Conservation (phyloP, 2,888 invertebrate genomes). For the Perithous albicinctus region DNA sequence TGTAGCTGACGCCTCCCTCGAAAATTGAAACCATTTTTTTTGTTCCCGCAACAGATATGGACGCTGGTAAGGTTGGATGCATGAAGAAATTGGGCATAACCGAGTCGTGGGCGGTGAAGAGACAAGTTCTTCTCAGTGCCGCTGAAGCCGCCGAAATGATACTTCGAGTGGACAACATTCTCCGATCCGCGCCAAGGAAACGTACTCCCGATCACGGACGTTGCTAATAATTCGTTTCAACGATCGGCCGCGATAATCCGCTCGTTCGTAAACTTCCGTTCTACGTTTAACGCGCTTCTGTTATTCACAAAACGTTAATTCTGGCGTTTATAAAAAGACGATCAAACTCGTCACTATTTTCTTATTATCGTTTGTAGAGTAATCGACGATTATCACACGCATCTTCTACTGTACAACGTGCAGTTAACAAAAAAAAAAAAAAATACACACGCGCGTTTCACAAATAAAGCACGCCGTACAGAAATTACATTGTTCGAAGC, state of each 20-base stretch:
- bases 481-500: background rate
- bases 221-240: conserved; percentile 86
- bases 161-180: conserved; percentile 98
- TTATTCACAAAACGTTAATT: conserved; percentile 26
- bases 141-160: conserved; percentile 99
- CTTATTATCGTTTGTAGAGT: conserved; percentile 23
- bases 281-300: conserved; percentile 43
- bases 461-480: conserved; percentile 10
- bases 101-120: conserved; percentile 98
- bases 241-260: background rate
- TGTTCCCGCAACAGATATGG: conserved; percentile 93
- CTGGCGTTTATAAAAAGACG: conserved; percentile 29
- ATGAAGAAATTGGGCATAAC: conserved; percentile 97
- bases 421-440: background rate
- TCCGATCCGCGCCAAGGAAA: conserved; percentile 95
- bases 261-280: conserved; percentile 29
- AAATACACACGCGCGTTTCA: conserved; percentile 11
- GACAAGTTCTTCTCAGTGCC: conserved; percentile 97
- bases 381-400: conserved; percentile 21
- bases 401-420: background rate
- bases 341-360: conserved; percentile 27
- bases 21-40: too few species aligned
- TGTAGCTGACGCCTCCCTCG: too few species aligned
- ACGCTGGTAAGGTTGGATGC: conserved; percentile 93
- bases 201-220: conserved; percentile 94